Evolutionary conservation across 2,888 invertebrate species (phyloP), one percentile per base, ranked within the genome.

Genomic region (Sinohyriopsis cumingii): DNA sequence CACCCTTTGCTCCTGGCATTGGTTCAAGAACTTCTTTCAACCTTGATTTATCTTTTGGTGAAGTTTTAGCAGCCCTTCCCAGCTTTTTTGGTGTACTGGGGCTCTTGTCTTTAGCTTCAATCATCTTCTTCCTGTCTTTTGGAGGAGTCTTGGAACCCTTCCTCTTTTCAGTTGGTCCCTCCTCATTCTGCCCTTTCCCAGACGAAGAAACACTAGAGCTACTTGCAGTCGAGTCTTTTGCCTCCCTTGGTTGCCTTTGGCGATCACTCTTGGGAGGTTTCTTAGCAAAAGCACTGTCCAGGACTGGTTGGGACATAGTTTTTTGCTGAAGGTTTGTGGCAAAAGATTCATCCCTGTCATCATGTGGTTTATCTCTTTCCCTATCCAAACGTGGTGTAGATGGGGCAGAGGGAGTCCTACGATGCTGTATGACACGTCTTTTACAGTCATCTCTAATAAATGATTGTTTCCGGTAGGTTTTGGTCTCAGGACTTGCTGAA

Each of bases 331-430:
- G 69, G 61, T 66, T 62, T 25, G 59, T 66, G 18, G 3, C 61
- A 59, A 28, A 63, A 20, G 9, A 64, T 55, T 12, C 59, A 18
- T 19, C 55, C 19, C 55, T 55, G 22, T 75, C 75, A 55, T 72
- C 76, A 22, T 65, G 57, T 12, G 20, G n/a, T 9, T 28, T 33
- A 19, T 65, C 59, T 59, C 59, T 59, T 22, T 72, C 65, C 18
- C 59, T 62, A n/a, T 84, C 82, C 62, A 80, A 78, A 33, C 80
- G 73, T 6, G 86, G 86, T 5, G 85, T 86, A 57, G 79, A 78
- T 3, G 85, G 85, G 56, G 84, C 87, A 18, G 86, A 86, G 0
- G 86, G 83, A 5, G 84, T 80, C 55, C 84, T 79, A n/a, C 86
- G 73, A 65, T 85, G 86, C 65, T 74, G 73, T 22, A 84, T 76